Evolutionary conservation across 2,888 invertebrate species (phyloP).

Genomic region (Pogonocherus hispidulus): DNA sequence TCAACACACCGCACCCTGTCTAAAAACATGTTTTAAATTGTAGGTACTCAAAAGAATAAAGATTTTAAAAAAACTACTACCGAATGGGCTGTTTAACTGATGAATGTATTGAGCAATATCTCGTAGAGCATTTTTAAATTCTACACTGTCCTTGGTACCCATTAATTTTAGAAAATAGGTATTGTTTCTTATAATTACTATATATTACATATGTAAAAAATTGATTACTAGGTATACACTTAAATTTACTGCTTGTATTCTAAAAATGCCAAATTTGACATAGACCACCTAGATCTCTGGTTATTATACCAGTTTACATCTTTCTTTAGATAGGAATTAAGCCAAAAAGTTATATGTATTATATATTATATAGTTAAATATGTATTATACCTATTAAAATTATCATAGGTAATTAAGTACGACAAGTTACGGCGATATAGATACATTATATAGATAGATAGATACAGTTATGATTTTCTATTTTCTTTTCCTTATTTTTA

Average conservation of each 20-base stretch:
- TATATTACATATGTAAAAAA: neutral
- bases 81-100: constrained; percentile 64
- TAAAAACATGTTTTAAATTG: constrained; percentile 49
- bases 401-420: no score
- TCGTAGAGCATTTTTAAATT: constrained; percentile 65
- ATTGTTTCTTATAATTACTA: no score
- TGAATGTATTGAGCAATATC: constrained; percentile 65
- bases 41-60: neutral
- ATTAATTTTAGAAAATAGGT: constrained; percentile 54
- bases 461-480: no score
- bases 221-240: neutral
- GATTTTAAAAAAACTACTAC: constrained; percentile 52
- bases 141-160: constrained; percentile 65
- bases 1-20: constrained; percentile 72
- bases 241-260: neutral
- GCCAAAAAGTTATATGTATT: no score
- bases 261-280: neutral
- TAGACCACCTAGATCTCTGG: neutral
- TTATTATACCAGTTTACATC: no score
- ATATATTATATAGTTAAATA: no score
- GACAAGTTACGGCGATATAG: no score
- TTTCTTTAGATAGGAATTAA: no score
- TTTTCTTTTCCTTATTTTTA: no score
- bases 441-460: no score
- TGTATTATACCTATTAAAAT: no score